Evolutionary conservation across 2,888 invertebrate species (phyloP).

Genomic region (Galeopsomyia nigrocyanea): DNA sequence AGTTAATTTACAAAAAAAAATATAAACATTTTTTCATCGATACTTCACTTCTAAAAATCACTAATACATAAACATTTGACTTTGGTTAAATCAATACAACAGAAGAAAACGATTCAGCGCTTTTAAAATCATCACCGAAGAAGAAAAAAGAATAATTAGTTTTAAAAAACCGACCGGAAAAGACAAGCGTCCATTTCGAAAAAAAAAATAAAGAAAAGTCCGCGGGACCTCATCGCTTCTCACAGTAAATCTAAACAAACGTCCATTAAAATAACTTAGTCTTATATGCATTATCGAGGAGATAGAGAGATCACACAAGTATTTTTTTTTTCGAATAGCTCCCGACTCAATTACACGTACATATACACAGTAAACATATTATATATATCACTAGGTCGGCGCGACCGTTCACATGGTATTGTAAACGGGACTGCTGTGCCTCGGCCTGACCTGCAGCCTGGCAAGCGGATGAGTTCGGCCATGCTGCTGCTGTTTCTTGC

Average conservation of each 20-base stretch:
- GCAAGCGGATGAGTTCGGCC: slow-evolving; percentile 94
- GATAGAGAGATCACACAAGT: slow-evolving; percentile 56
- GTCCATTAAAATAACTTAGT: slow-evolving; percentile 51
- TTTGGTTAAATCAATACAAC: background rate
- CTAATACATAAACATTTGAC: too few relatives aligned
- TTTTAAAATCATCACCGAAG: background rate
- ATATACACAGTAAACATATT: slow-evolving; percentile 22
- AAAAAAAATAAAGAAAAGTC: slow-evolving; percentile 12
- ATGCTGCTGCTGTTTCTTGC: slow-evolving; percentile 89
- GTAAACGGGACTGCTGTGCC: slow-evolving; percentile 87
- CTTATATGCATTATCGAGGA: slow-evolving; percentile 50
- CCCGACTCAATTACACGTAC: slow-evolving; percentile 32
- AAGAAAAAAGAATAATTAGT: background rate
- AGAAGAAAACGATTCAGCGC: slow-evolving; percentile 2
- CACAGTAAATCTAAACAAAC: slow-evolving; percentile 33
- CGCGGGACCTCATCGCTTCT: slow-evolving; percentile 7
- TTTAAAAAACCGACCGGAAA: slow-evolving; percentile 10
- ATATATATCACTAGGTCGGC: slow-evolving; percentile 28
- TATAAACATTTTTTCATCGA: slow-evolving; percentile 30
- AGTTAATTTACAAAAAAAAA: slow-evolving; percentile 20
- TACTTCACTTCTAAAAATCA: background rate
- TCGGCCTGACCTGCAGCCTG: slow-evolving; percentile 84
- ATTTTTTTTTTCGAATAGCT: slow-evolving; percentile 25
- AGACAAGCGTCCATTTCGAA: slow-evolving; percentile 20
- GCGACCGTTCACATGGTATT: slow-evolving; percentile 84